Evolutionary conservation across 2,888 invertebrate species (phyloP), one percentile per base, ranked within the genome.

Genomic region (Elegia similella): DNA sequence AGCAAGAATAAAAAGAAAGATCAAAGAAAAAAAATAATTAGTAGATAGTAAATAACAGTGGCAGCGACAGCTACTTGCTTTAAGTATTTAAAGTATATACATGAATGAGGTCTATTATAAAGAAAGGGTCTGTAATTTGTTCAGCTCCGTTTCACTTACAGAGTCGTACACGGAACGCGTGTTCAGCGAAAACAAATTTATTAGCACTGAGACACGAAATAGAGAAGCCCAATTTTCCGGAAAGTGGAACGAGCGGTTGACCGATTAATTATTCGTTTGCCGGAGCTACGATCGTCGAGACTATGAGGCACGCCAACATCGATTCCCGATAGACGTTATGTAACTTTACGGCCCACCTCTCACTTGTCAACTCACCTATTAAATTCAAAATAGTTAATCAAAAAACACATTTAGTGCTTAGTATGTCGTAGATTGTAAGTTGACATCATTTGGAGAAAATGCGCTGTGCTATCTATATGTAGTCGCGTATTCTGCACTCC

Each of bases 261-360:
- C 80, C 86, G 84, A 86, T 89, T 87, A 89, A 90, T 89, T 88
- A 89, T 88, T 88, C 84, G 81, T 84, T 80, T 76, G 73, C 73
- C 72, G 69, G 72, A 75, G 66, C 73, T 62, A 68, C 76, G 71
- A 73, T 72, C 71, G 78, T 68, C 71, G 75, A 75, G 76, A 76
- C 74, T 69, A 47, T 47, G 63, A 72, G 76, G 73, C 79, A 80
- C 78, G 79, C 76, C 70, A 76, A 64, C 79, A 84, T 88, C 85
- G 86, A 86, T 85, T 82, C 72, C 72, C 76, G 74, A 81, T 81
- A 79, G 67, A 62, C 66, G 68, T 76, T 78, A 76, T 65, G 69
- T 77, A 76, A 78, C 67, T 56, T 23, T 59, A 63, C 48, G 47
- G 47, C 42, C 15, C 8, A 16, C 16, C 23, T 12, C 6, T 17